Conservation (phyloP, 2,888 invertebrate genomes). For the Acutogordius australiensis region DNA sequence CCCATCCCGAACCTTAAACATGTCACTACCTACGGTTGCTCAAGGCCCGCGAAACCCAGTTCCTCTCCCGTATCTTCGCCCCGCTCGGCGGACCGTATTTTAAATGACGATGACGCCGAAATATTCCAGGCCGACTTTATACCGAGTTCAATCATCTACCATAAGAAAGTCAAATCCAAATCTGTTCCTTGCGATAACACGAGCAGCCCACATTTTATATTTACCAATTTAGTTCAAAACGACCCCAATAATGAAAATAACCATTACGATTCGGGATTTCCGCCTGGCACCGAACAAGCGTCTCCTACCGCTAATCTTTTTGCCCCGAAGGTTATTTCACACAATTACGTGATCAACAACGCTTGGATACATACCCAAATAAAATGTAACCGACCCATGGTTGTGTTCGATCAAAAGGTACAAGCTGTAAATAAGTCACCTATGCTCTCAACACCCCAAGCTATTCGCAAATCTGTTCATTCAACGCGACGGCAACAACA, state of each 20-base stretch:
- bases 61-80: too few relatives aligned
- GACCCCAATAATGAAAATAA: background rate
- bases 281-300: background rate
- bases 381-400: background rate
- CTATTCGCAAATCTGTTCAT: too few relatives aligned
- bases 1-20: background rate
- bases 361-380: background rate
- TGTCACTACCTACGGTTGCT: background rate
- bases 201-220: background rate
- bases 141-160: background rate
- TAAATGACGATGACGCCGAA: background rate
- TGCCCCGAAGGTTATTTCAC: background rate
- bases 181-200: background rate
- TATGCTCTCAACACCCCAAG: too few relatives aligned
- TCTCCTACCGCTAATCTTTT: background rate
- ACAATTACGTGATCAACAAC: slow-evolving; percentile 3
- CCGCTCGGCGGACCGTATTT: too few relatives aligned
- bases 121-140: background rate
- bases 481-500: too few relatives aligned
- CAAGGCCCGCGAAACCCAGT: background rate
- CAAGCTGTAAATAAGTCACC: too few relatives aligned
- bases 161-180: background rate
- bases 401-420: too few relatives aligned
- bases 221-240: background rate
- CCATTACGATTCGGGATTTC: background rate